A percentile compares a stretch with the other conserved stretches of the same genome.
Conservation (phyloP, 2,113 vertebrate species). For the Camarhynchus parvulus region DNA sequence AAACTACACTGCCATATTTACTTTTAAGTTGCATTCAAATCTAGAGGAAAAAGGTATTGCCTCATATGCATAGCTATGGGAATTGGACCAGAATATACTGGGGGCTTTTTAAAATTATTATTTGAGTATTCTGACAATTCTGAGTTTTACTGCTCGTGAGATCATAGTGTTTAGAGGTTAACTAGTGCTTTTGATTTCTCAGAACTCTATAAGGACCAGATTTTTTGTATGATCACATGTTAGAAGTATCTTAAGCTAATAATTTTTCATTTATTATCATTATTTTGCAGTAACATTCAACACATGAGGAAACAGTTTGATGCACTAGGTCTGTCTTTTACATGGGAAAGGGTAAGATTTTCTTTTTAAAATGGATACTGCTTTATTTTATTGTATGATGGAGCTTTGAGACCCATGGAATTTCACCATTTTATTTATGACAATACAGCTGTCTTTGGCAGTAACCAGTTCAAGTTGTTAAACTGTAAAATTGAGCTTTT, state of each 20-base stretch:
- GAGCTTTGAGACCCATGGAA: background rate
- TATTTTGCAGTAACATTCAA: slow-evolving; percentile 86
- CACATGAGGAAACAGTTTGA: slow-evolving; percentile 92
- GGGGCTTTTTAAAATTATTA: background rate
- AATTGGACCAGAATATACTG: background rate
- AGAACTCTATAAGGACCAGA: background rate
- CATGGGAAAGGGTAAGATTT: slow-evolving; percentile 91
- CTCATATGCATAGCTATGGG: background rate
- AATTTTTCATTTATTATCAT: background rate
- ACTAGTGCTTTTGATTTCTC: background rate
- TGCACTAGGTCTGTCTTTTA: slow-evolving; percentile 90
- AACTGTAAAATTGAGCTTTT: background rate
- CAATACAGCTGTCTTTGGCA: background rate
- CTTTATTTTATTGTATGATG: background rate
- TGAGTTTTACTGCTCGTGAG: background rate
- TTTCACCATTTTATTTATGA: background rate
- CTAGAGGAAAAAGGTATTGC: background rate
- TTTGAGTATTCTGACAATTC: background rate
- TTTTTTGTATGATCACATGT: background rate
- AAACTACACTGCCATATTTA: background rate
- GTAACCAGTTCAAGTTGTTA: background rate
- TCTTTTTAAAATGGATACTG: background rate
- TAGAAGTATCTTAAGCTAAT: background rate
- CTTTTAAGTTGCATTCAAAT: background rate
- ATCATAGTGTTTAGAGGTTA: background rate